These are phyloP conservation scores for Hemicentrotus pulcherrimus DNA, from an alignment of 35 echinoderm and acorn worm genomes.

Conservation along the genomic window DNA sequence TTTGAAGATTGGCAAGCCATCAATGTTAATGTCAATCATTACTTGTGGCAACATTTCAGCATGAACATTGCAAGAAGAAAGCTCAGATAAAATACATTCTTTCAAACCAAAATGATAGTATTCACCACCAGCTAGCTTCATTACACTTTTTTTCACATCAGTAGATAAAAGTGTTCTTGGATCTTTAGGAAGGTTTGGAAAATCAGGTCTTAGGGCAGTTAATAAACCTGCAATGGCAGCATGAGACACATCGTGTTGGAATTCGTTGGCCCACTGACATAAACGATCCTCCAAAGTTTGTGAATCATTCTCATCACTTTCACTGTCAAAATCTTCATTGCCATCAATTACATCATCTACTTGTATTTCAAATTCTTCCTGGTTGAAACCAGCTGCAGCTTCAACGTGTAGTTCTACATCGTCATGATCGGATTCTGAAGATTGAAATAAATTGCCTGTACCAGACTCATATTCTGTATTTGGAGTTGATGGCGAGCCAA, in stretches of 20 bases:
- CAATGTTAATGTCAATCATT: background rate
- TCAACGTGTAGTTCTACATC: no score
- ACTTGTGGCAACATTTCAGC: background rate
- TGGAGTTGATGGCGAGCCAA: no score
- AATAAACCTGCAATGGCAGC: background rate
- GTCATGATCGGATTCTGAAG: no score
- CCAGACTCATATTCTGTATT: no score
- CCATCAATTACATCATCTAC: no score
- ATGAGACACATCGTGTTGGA: background rate
- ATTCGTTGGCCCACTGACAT: no score
- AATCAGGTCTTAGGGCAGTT: background rate
- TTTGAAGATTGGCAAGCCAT: slow-evolving; percentile 46
- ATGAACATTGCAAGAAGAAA: background rate
- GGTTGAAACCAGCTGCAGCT: no score
- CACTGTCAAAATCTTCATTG: no score
- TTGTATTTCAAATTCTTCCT: no score
- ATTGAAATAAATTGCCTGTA: no score
- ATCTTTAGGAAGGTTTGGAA: background rate
- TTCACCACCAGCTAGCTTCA: background rate
- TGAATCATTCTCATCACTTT: no score
- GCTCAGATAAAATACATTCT: background rate
- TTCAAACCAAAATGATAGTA: background rate
- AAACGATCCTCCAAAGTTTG: no score
- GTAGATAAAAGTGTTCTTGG: background rate
- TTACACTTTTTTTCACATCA: background rate